Evolutionary conservation across 2,113 vertebrate genomes (phyloP).

Genomic region (Puffinus mauretanicus): DNA sequence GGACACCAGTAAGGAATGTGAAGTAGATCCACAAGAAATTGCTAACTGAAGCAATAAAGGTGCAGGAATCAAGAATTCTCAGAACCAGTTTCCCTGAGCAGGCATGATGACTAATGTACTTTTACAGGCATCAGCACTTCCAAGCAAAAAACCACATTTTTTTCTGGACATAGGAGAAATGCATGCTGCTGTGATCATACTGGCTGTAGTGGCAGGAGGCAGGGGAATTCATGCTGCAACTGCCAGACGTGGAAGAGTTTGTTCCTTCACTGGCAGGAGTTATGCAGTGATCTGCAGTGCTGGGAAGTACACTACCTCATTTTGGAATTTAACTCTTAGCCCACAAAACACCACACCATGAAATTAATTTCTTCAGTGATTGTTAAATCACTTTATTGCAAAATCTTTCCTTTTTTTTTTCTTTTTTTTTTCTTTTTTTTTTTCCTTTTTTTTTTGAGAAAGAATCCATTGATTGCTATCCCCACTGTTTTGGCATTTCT

Average conservation of each 20-base stretch:
- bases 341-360: neutral
- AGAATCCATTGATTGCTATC: neutral
- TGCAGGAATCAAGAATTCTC: neutral
- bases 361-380: neutral
- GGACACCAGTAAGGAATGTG: neutral
- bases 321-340: constrained; percentile 56
- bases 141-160: neutral
- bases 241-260: constrained; percentile 30
- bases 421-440: too few relatives aligned
- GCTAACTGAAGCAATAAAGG: neutral
- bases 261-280: constrained; percentile 45
- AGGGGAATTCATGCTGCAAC: constrained; percentile 9
- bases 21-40: neutral
- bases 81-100: neutral
- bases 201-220: constrained; percentile 26
- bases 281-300: constrained; percentile 8
- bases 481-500: neutral
- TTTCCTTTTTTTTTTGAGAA: neutral
- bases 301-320: constrained; percentile 15
- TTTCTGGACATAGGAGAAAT: neutral
- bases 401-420: accelerated
- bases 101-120: constrained; percentile 11
- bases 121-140: constrained; percentile 5
- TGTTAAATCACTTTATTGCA: neutral
- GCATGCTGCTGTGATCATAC: constrained; percentile 10